Conservation (phyloP, 1,140 invertebrate species). For the Drosophila sulfurigaster region DNA sequence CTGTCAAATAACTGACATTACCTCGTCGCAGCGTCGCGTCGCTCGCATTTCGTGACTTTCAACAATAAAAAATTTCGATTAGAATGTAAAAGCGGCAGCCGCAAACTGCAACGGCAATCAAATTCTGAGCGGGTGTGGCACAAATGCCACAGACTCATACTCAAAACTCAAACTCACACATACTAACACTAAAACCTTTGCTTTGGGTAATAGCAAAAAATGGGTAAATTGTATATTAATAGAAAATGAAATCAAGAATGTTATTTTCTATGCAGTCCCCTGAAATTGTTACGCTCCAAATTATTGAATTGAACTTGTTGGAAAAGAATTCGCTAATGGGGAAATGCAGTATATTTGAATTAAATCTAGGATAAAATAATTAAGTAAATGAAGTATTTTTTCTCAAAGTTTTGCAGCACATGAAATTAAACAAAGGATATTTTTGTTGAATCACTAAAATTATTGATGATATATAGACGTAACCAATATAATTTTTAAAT, state of each 20-base stretch:
- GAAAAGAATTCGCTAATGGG: not conserved
- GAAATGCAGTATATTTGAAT: not conserved
- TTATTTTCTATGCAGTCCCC: constrained; percentile 9
- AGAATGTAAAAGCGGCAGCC: constrained; percentile 78
- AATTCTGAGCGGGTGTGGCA: constrained; percentile 51
- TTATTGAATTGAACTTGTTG: not conserved
- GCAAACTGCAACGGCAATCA: constrained; percentile 72
- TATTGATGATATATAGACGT: too few relatives aligned
- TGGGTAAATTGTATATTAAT: constrained; percentile 78
- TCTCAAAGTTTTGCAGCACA: too few relatives aligned
- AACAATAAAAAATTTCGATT: constrained; percentile 82
- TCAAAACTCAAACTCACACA: not conserved
- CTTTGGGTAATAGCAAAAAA: constrained; percentile 59
- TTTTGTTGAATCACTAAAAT: too few relatives aligned
- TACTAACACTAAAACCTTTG: not conserved
- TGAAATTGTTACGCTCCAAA: constrained; percentile 10
- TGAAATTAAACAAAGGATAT: too few relatives aligned
- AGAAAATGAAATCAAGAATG: constrained; percentile 77
- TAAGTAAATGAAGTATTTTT: not conserved
- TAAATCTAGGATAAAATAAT: not conserved
- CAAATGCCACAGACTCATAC: constrained; percentile 15
- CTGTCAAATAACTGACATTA: constrained; percentile 83
- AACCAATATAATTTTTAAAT: too few relatives aligned
- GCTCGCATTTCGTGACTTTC: constrained; percentile 75
- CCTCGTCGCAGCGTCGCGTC: constrained; percentile 56